Base-by-base conservation (phyloP, 2,888 invertebrate genomes). In the Melanargia galathea region DNA sequence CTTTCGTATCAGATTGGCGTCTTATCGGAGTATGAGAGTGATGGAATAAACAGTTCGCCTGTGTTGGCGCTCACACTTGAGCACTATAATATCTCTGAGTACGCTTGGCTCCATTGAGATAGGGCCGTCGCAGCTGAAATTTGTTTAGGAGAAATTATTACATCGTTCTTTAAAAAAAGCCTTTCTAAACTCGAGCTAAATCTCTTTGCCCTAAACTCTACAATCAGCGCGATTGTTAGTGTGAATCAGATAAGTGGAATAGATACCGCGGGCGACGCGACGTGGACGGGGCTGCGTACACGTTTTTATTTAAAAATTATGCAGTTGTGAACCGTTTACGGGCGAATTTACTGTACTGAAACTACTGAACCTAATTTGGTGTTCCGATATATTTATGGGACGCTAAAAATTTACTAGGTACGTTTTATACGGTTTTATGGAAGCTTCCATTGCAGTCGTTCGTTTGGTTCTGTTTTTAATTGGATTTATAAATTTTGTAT, bases 231-330 rank as follows among this genome's bases (percentile, higher is more conserved):
- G 79, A 86, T 86, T 86, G 85, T 86, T 84, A 80, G 81, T 86
- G 87, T 80, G 80, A 82, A 87, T 86, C 84, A 79, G 87, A 87
- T 90, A 85, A 79, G 78, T 74, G 69, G 74, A 77, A 75, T 82
- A 81, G 82, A 84, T 84, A 82, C 76, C 78, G 76, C 77, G 80
- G 76, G 66, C 69, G 70, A 73, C 73, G 75, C 77, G 75, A 79
- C 79, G 30, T 30, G 4, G 26, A 48, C 52, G 52, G 52, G 33
- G 82, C 79, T 78, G 81, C 65, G 63, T 64, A 59, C 66, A 71
- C 70, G 73, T 75, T 78, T 51, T 79, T 74, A 76, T 75, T 75
- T 67, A 66, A 70, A 68, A 66, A 70, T 66, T 70, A 68, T 70
- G 62, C 66, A 65, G 62, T 26, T 54, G 43, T 59, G 61, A 35